A percentile compares a stretch with the other conserved stretches of the same genome.
These are phyloP conservation scores for Dendrocincla tyrannina DNA, from an alignment of 2,797 vertebrate species.

Conservation along the genomic window DNA sequence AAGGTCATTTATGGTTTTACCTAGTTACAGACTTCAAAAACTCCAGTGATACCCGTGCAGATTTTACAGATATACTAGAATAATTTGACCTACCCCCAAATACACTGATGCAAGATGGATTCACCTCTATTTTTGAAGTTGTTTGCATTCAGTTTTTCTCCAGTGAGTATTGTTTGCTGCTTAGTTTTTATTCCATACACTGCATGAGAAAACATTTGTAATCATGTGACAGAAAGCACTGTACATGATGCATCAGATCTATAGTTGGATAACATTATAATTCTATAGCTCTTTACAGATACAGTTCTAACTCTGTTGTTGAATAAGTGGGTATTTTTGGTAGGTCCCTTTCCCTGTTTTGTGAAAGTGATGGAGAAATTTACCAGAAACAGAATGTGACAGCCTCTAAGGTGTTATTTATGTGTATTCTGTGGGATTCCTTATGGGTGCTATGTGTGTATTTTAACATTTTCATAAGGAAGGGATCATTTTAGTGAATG, in stretches of 20 bases:
- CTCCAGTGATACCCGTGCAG: neutral
- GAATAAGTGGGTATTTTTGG: neutral
- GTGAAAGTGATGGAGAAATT: neutral
- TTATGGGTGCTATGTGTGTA: neutral
- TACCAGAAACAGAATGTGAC: neutral
- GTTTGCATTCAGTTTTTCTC: neutral
- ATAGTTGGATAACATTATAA: neutral
- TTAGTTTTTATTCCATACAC: neutral
- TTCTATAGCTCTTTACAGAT: neutral
- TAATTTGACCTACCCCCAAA: neutral
- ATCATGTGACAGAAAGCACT: neutral
- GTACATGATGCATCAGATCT: neutral
- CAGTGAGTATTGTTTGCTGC: neutral
- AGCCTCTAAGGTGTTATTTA: neutral
- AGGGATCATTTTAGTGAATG: neutral
- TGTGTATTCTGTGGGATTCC: neutral
- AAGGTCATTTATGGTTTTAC: neutral
- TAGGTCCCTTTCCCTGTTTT: neutral
- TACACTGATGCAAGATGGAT: neutral
- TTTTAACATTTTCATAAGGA: neutral
- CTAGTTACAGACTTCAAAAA: neutral
- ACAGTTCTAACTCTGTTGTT: neutral
- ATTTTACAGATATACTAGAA: neutral
- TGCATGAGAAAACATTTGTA: neutral
- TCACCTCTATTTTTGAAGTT: neutral